phyloP scores from a whole-genome alignment of 2,888 invertebrate genomes.

The Halocaridina rubra region DNA sequence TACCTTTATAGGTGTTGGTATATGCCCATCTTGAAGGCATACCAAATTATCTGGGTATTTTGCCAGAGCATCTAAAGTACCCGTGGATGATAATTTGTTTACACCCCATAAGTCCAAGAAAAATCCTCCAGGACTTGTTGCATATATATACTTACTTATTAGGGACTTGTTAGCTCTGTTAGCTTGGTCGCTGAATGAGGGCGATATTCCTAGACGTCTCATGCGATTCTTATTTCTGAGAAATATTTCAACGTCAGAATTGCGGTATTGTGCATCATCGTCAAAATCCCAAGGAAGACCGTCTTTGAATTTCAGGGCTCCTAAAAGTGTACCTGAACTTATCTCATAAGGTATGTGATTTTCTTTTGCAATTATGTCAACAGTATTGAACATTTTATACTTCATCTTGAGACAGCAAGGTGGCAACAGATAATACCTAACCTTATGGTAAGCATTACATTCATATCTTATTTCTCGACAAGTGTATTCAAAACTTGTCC shows the following conservation, averaged over 20 bases:
- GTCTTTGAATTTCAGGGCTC: slow-evolving; percentile 59
- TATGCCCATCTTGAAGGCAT: slow-evolving; percentile 45
- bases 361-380: slow-evolving; percentile 43
- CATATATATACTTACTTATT: slow-evolving; percentile 24
- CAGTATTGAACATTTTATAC: slow-evolving; percentile 43
- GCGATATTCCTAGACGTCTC: slow-evolving; percentile 45
- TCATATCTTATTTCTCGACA: slow-evolving; percentile 53
- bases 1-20: slow-evolving; percentile 13
- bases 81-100: not conserved
- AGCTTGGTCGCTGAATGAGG: slow-evolving; percentile 19
- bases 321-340: slow-evolving; percentile 49
- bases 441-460: slow-evolving; percentile 39
- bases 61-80: not conserved
- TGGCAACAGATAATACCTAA: slow-evolving; percentile 41
- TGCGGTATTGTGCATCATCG: slow-evolving; percentile 42
- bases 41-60: slow-evolving; percentile 42
- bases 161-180: not conserved
- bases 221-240: slow-evolving; percentile 36
- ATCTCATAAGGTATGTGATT: slow-evolving; percentile 46
- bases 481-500: slow-evolving; percentile 43
- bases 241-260: slow-evolving; percentile 28
- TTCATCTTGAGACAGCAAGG: slow-evolving; percentile 55
- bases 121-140: slow-evolving; percentile 52
- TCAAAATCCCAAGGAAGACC: slow-evolving; percentile 61
- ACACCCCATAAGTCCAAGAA: slow-evolving; percentile 54